Evolutionary conservation across 2,888 invertebrate genomes (phyloP).

Genomic region (Scrobipalpa atriplicella): DNA sequence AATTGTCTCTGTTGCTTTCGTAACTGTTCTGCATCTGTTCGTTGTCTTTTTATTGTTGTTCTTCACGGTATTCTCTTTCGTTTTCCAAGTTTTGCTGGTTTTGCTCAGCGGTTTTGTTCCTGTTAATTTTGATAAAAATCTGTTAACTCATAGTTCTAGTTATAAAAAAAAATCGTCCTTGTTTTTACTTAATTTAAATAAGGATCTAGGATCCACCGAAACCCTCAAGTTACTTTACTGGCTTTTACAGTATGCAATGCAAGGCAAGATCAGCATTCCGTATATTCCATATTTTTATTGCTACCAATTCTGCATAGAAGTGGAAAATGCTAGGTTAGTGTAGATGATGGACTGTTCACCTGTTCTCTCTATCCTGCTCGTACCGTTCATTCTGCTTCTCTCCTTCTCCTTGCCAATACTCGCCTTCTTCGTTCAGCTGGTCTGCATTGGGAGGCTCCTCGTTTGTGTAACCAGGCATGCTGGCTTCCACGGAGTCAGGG

Average conservation of each 20-base stretch:
- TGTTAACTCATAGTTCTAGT: no score
- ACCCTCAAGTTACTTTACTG: no score
- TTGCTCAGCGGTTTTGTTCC: slow-evolving; percentile 40
- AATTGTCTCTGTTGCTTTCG: slow-evolving; percentile 44
- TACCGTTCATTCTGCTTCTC: slow-evolving; percentile 39
- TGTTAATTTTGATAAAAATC: slow-evolving; percentile 30
- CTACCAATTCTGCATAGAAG: no score
- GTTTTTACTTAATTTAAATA: no score
- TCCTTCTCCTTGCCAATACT: slow-evolving; percentile 47
- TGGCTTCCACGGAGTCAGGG: slow-evolving; percentile 50
- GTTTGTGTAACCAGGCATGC: slow-evolving; percentile 42
- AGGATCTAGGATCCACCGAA: no score
- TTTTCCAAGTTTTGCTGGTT: slow-evolving; percentile 45
- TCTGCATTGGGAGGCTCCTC: slow-evolving; percentile 42
- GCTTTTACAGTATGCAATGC: no score
- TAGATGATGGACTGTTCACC: slow-evolving; percentile 33
- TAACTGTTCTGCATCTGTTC: slow-evolving; percentile 45
- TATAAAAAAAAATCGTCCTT: no score
- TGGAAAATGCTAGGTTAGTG: no score
- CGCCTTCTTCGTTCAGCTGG: slow-evolving; percentile 41
- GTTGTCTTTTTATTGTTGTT: slow-evolving; percentile 43
- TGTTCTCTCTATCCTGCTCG: slow-evolving; percentile 40
- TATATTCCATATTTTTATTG: no score
- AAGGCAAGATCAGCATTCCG: no score
- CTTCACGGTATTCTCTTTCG: slow-evolving; percentile 46